A percentile compares a stretch with the other conserved stretches of the same genome.
Conservation (phyloP, 2,113 vertebrate genomes). For the Gopherus flavomarginatus region DNA sequence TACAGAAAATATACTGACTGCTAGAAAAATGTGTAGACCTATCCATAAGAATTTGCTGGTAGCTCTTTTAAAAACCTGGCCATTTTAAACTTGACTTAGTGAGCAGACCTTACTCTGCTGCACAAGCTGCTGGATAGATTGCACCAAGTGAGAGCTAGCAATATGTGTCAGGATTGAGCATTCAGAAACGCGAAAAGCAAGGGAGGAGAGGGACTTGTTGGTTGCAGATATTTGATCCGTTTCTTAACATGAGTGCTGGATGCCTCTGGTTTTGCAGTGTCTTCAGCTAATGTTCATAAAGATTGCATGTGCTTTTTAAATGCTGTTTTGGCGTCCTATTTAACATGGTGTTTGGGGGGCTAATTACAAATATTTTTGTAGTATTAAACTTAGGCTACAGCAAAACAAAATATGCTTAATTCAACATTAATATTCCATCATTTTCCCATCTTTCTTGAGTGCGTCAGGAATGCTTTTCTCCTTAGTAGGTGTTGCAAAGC, state of each 20-base stretch:
- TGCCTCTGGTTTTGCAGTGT: background rate
- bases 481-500: background rate
- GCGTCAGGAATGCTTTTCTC: background rate
- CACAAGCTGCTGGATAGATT: background rate
- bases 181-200: background rate
- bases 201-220: background rate
- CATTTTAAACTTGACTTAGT: no score
- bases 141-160: background rate
- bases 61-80: background rate
- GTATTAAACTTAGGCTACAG: background rate
- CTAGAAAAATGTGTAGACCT: background rate
- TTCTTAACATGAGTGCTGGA: background rate
- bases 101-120: background rate
- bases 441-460: background rate
- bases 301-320: background rate
- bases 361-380: background rate
- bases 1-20: background rate
- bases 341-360: background rate
- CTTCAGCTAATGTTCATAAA: background rate
- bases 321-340: background rate
- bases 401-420: background rate
- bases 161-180: background rate
- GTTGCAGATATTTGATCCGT: background rate
- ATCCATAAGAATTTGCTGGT: background rate
- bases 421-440: background rate